These are phyloP conservation scores for Caenorhabditis becei DNA, from an alignment of 2,888 invertebrate genomes.

Conservation along the genomic window DNA sequence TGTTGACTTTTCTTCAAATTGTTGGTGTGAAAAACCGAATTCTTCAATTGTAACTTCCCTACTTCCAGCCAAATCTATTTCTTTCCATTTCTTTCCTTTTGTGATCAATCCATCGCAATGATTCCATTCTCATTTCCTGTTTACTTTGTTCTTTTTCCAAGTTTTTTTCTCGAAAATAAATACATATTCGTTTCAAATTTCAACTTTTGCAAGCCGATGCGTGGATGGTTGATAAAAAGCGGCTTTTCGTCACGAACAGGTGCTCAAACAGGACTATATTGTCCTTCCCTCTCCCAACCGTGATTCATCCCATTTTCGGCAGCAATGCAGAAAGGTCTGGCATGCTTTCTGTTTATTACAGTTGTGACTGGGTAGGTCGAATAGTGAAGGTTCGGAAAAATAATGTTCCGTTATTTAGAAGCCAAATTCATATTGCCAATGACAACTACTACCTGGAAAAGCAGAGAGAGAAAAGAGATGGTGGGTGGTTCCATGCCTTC, in stretches of 20 bases:
- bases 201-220: conserved; percentile 17
- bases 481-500: conserved; percentile 12
- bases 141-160: conserved; percentile 4
- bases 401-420: conserved; percentile 24
- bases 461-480: conserved; percentile 37
- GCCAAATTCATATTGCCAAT: conserved; percentile 48
- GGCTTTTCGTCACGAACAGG: neutral
- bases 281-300: conserved; percentile 4
- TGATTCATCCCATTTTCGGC: conserved; percentile 32
- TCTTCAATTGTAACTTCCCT: conserved; percentile 19
- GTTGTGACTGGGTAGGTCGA: conserved; percentile 30
- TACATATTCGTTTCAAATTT: conserved; percentile 33
- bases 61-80: neutral
- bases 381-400: neutral
- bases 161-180: conserved; percentile 9
- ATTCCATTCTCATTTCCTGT: neutral
- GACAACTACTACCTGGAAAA: conserved; percentile 47
- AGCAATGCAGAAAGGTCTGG: conserved; percentile 20
- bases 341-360: conserved; percentile 9
- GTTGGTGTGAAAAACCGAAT: neutral
- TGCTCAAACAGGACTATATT: conserved; percentile 26
- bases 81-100: conserved; percentile 10
- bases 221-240: conserved; percentile 8
- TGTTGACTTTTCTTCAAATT: too few relatives aligned
- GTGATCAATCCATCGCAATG: conserved; percentile 10